Base-by-base conservation (phyloP, 1,140 invertebrate genomes). In the Venustaconcha ellipsiformis region DNA sequence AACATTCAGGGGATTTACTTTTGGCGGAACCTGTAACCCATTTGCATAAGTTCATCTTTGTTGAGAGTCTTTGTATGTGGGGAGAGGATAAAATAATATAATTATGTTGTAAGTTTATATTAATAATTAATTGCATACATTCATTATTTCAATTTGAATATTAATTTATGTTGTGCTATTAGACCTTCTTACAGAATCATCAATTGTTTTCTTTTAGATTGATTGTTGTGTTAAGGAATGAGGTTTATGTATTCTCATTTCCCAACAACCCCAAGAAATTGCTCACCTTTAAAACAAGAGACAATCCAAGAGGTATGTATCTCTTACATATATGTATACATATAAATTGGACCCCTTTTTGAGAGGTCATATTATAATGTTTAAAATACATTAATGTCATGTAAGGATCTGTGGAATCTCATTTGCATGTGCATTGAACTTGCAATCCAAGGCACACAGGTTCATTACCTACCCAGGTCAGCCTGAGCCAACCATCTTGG, bases 231-330 rank as follows among this genome's bases (percentile, higher is more conserved):
- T 90, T 95, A 63, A 91, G 93, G 72, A 93, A 93, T 70, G 93
- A 95, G 84, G 94, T 97, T 56, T 95, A 96, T 88, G 94, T 97
- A 3, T 96, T 95, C 89, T 93, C 94, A 3, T 95, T 95, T 89
- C 95, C 95, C 11, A 89, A 92, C 59, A 92, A 93, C 66, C 92
- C 92, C 6, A 89, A 93, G 84, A 92, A 93, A 82, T 89, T 95
- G 60, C 92, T 94, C 75, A 94, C 93, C 0, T 89, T 96, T 74
- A 94, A 95, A 83, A 97, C 96, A 1, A 92, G 94, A 86, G 92
- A 94, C 72, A 95, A 96, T 90, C 93, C 93, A 1, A 92, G 84
- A 88, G 89, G 89, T 89, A 79, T 63, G 60, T n/a, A n/a, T 48
- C 11, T 11, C 37, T 48, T 48, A 48, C 37, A 48, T 0, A 48